These are phyloP conservation scores for Muscicapa comitata DNA, from an alignment of 2,797 vertebrate species.

Conservation along the genomic window DNA sequence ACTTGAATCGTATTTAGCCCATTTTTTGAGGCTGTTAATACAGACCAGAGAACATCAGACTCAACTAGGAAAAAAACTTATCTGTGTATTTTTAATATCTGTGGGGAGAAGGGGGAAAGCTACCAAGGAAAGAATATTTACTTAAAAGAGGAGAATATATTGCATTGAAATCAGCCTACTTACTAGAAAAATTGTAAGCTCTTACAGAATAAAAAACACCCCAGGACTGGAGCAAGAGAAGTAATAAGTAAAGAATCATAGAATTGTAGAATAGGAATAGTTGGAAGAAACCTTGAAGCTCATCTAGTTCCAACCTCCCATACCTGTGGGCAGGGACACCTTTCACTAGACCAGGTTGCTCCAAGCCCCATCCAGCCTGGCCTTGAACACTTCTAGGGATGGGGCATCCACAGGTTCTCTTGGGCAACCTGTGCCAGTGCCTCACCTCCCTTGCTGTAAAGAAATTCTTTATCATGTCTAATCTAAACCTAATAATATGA, in stretches of 20 bases:
- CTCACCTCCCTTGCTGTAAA: background rate
- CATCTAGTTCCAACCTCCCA: background rate
- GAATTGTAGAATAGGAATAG: background rate
- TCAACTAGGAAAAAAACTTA: background rate
- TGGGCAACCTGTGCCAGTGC: background rate
- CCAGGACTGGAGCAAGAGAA: background rate
- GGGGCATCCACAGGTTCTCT: background rate
- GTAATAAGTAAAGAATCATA: background rate
- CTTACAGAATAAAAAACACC: rapidly evolving
- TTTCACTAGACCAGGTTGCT: rapidly evolving
- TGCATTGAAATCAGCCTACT: background rate
- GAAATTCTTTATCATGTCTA: background rate
- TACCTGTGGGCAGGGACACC: background rate
- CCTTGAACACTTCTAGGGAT: background rate
- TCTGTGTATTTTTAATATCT: background rate
- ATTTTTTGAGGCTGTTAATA: background rate
- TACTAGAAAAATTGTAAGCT: background rate
- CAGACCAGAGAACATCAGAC: background rate
- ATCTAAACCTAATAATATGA: background rate
- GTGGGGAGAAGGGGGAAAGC: background rate
- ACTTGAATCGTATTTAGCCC: background rate
- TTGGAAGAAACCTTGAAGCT: background rate
- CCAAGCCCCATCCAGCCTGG: background rate
- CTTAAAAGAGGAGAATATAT: background rate
- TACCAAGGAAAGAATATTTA: background rate